Conservation (phyloP, 2,888 invertebrate genomes). For the Nomada ruficornis region DNA sequence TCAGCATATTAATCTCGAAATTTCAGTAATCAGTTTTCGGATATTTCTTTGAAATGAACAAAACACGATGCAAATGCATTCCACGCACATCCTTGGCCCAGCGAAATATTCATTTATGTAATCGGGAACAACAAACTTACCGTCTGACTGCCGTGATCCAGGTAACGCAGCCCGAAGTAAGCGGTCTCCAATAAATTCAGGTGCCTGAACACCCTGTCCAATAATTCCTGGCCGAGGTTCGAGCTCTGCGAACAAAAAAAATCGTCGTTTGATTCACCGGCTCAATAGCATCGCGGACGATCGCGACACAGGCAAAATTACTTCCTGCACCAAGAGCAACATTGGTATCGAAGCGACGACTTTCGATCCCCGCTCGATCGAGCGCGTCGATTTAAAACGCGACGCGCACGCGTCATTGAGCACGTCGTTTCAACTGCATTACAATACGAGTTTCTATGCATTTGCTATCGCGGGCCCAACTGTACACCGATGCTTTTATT, state of each 20-base stretch:
- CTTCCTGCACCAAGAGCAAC: conserved; percentile 47
- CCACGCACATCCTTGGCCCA: no score
- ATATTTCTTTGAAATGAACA: no score
- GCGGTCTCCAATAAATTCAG: conserved; percentile 97
- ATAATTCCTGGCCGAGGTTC: conserved; percentile 93
- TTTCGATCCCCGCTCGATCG: conserved; percentile 55
- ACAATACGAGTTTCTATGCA: conserved; percentile 31
- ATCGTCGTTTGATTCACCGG: conserved; percentile 37
- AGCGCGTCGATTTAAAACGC: conserved; percentile 61
- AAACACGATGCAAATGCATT: no score
- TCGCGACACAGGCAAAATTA: conserved; percentile 44
- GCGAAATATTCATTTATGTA: neutral
- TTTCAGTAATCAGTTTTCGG: no score
- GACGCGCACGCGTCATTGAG: conserved; percentile 61
- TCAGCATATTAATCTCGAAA: no score
- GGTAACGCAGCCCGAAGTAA: conserved; percentile 97
- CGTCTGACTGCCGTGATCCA: conserved; percentile 97
- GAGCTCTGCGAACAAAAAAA: conserved; percentile 90
- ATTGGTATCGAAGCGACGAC: conserved; percentile 37
- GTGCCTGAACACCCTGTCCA: conserved; percentile 96
- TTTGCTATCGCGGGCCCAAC: conserved; percentile 6
- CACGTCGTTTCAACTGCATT: conserved; percentile 51
- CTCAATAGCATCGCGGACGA: conserved; percentile 20
- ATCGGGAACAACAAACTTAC: conserved; percentile 86
- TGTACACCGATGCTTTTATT: conserved; percentile 26